Base-by-base conservation (phyloP, 2,888 invertebrate genomes). In the Brenthis hecate region DNA sequence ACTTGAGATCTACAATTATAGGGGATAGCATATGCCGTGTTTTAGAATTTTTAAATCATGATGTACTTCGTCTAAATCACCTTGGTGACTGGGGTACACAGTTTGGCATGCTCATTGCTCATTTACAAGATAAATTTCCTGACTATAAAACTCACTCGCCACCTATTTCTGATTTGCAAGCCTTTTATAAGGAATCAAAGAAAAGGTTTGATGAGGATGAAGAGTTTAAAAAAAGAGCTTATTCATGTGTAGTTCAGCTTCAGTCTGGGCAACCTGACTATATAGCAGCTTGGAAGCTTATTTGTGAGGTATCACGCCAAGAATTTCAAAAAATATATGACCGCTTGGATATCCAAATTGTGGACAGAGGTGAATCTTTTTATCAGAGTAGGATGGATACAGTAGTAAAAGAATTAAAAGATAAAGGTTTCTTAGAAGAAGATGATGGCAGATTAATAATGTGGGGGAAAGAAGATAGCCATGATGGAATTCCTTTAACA, bases 11-110 rank as follows among this genome's bases (percentile, higher is more conserved):
- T 0, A 99, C 99, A 0, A 98, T 99, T 70, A 99, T 99, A 79
- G 99, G 99, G 14, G 99, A 99, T 2, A 97, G 98, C 80, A 95
- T 99, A 74, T 93, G 95, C 74, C 94, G 98, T n/a, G 88, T 99
- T 14, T 87, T 99, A 66, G 99, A 99, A 84, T 99, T 96, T 85
- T 90, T 99, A 64, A 97, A 98, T 0, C 97, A 99, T 89, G 96
- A 99, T 87, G 99, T 99, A 0, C 81, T 98, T 6, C 94, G 99
- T 51, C 87, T 99, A 14, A 99, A 99, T 88, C 99, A 99, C 84
- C 93, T 99, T 14, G 99, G 99, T 13, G 99, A 99, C 87, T 99
- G 99, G 99, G 99, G 99, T 16, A 99, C 99, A 0, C 99, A 99
- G 85, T 99, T 99, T 93, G 99, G 99, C 51, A 99, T 99, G 99